Percentiles rank a stretch among this genome's conserved stretches.
Conservation (phyloP, 2,113 vertebrate genomes). For the Numida meleagris region DNA sequence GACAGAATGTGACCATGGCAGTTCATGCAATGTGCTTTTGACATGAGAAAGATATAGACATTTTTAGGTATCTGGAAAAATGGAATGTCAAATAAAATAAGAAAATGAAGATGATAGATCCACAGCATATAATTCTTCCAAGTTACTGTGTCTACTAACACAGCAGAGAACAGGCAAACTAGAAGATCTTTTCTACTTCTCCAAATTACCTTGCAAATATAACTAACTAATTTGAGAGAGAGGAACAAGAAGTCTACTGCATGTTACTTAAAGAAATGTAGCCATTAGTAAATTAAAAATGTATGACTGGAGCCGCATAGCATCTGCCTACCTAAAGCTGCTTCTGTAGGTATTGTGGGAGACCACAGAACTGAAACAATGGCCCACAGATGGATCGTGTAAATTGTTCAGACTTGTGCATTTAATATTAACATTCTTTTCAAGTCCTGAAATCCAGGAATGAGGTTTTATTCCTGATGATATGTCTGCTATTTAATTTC, state of each 20-base stretch:
- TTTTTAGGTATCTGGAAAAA: background rate
- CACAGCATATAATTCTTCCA: background rate
- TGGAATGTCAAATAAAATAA: background rate
- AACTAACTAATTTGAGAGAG: background rate
- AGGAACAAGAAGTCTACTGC: background rate
- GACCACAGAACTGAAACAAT: conserved; percentile 14
- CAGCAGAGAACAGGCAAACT: background rate
- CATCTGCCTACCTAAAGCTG: conserved; percentile 31
- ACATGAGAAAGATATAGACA: background rate
- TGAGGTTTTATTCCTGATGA: background rate
- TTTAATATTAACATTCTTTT: too few relatives aligned
- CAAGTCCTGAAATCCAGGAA: background rate
- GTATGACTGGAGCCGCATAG: background rate
- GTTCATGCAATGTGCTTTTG: background rate
- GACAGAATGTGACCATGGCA: background rate
- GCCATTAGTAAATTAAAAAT: conserved; percentile 51
- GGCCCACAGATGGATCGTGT: background rate
- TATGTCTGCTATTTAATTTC: background rate
- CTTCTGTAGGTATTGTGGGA: background rate
- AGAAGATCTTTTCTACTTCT: background rate
- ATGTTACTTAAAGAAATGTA: background rate
- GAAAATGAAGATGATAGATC: background rate
- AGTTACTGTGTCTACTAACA: background rate
- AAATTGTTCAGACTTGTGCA: too few relatives aligned
- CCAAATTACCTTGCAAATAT: background rate